A percentile compares a stretch with the other conserved stretches of the same genome.
phyloP scores from a whole-genome alignment of 2,797 vertebrate genomes.

The Mallotus villosus region DNA sequence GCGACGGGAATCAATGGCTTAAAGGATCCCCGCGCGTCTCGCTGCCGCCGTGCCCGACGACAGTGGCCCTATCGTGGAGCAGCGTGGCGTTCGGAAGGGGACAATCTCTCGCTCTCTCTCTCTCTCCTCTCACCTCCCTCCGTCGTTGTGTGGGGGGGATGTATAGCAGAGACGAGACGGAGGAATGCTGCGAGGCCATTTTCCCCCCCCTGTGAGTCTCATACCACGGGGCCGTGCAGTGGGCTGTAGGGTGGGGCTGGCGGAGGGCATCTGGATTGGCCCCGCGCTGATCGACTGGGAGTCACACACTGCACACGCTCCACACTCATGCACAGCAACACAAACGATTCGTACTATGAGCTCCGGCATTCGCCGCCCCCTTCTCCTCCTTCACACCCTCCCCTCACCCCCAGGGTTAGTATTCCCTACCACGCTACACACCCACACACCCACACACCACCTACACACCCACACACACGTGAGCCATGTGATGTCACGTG shows the following conservation, averaged over 20 bases:
- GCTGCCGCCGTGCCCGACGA: constrained; percentile 49
- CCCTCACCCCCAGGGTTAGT: neutral
- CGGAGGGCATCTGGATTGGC: constrained; percentile 34
- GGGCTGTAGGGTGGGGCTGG: too few species aligned
- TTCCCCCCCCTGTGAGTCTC: neutral
- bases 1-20: constrained; percentile 53
- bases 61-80: constrained; percentile 27
- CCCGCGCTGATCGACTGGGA: neutral
- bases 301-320: constrained; percentile 10
- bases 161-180: neutral
- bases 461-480: neutral
- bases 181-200: too few species aligned
- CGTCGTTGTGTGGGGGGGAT: constrained; percentile 33
- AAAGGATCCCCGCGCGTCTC: constrained; percentile 44
- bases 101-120: constrained; percentile 29
- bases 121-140: constrained; percentile 40
- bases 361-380: constrained; percentile 28
- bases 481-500: too few species aligned
- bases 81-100: constrained; percentile 23
- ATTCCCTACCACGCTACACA: neutral
- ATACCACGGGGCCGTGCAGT: too few species aligned
- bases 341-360: neutral
- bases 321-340: neutral
- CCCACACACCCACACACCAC: neutral
- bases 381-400: constrained; percentile 26